Base-by-base conservation (phyloP, 2,797 vertebrate genomes). In the Bradypus variegatus region DNA sequence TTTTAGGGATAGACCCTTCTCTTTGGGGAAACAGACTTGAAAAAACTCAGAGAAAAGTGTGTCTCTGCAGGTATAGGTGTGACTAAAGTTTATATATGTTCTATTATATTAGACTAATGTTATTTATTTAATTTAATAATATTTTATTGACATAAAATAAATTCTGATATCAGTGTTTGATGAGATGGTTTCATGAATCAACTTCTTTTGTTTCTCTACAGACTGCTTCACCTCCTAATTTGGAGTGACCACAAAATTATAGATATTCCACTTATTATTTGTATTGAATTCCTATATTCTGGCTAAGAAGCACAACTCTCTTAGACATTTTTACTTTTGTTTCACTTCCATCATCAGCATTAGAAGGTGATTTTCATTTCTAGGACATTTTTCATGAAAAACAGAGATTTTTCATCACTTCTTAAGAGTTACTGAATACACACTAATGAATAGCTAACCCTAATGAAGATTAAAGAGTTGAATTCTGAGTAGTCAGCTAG, bases 81-180 rank as follows among this genome's bases (percentile, higher is more conserved):
- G 58, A 12, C 36, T 64, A 79, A 84, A 18, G 29, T 50, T 82
- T 48, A 65, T 53, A 38, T 25, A 41, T 81, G 50, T 88, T 76
- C 62, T 70, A 12, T 70, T 70, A 78, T n/a, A 81, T 70, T 64
- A 69, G 58, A 84, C 38, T 72, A 78, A 76, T 58, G 29, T 72
- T 10, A n/a, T 72, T 79, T 86, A 31, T 67, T n/a, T 91, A 86
- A 86, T 80, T 45, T 73, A 88, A 38, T 23, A 73, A 80, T 79
- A 78, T 53, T 93, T 90, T 64, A 88, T 70, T 45, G 41, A 86
- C 38, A 70, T 89, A 72, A 88, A 93, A 70, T 55, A 58, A 86
- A 82, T 70, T 89, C 12, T 55, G 67, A 53, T 31, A 69, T 86
- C 70, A 91, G 48, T 29, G 82, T 18, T 83, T 78, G 25, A 90